phyloP scores from a whole-genome alignment of 1,140 invertebrate species.

The Drosophila nannoptera region DNA sequence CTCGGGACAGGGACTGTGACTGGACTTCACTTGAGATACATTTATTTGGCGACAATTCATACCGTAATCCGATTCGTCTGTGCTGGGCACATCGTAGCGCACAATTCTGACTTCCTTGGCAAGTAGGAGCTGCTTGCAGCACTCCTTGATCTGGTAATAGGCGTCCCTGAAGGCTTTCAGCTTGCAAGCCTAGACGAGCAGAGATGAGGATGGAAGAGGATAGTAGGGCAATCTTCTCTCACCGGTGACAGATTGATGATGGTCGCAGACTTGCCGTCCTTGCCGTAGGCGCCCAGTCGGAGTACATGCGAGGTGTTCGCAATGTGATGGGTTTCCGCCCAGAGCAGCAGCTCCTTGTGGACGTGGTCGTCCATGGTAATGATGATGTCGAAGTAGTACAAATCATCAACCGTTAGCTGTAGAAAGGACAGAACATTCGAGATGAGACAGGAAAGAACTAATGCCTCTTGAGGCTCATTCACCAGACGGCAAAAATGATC shows the following conservation, averaged over 20 bases:
- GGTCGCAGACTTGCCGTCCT: neutral
- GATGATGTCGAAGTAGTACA: conserved; percentile 57
- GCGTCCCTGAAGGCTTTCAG: conserved; percentile 44
- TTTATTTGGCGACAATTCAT: neutral
- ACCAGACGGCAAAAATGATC: conserved; percentile 65
- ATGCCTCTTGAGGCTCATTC: neutral
- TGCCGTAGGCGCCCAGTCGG: conserved; percentile 26
- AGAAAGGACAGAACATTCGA: no score
- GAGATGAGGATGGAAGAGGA: neutral
- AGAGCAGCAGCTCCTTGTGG: conserved; percentile 50
- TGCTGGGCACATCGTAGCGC: conserved; percentile 54
- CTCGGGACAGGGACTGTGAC: neutral
- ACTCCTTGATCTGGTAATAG: conserved; percentile 64
- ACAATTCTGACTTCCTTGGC: conserved; percentile 53
- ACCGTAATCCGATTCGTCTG: conserved; percentile 47
- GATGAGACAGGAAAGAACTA: neutral
- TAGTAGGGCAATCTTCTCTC: neutral
- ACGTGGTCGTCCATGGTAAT: conserved; percentile 57
- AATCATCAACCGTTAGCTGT: conserved; percentile 48
- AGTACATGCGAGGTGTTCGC: conserved; percentile 13
- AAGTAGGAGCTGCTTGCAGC: conserved; percentile 59
- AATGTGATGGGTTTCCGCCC: conserved; percentile 26
- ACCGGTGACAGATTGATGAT: conserved; percentile 43
- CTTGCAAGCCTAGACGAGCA: conserved; percentile 34
- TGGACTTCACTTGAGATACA: neutral